Evolutionary conservation across 2,113 vertebrate species (phyloP), one percentile per base, ranked within the genome.

Genomic region (Platichthys flesus): DNA sequence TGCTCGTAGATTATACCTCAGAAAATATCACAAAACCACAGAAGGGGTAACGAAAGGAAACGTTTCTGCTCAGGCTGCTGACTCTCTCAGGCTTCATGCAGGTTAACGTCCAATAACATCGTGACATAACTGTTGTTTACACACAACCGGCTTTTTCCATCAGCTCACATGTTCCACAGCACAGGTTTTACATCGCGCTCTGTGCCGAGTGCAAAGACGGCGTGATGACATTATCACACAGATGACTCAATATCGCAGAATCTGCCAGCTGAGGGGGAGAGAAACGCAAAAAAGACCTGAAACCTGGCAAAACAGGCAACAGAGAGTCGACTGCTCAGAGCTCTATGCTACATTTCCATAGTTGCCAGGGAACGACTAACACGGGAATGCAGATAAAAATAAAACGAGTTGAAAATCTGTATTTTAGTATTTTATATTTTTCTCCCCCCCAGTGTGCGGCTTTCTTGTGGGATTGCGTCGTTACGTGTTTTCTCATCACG

Each of bases 221-320:
- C 4, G 9, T 23, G n/a, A 70, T 58, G 14, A 55, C 24, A 28
- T 58, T 68, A 71, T 82, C 62, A 54, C 65, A 65, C 16, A 3
- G 45, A 59, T 74, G 63, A 85, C 66, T 86, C 75, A 76, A 9
- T 45, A 67, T 78, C 60, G 37, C 67, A 71, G 15, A 52, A 35
- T 67, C 54, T 83, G 86, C 71, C 72, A 64, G 74, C 16, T 86
- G 85, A 87, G 76, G 76, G 78, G 76, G 76, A 80, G 81, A 75
- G 42, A 57, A 57, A 64, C 31, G 20, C 13, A 61, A 18, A 61
- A 63, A 13, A 45, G 21, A 37, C 15, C 13, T 51, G 51, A 61
- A 65, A 63, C n/a, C 56, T 24, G 35, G 49, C 15, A 54, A 64
- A 54, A 13, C 31, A 68, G 37, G 70, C 55, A 81, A 59, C 68